Evolutionary conservation across 2,113 vertebrate genomes (phyloP).

Genomic region (Gobius niger): DNA sequence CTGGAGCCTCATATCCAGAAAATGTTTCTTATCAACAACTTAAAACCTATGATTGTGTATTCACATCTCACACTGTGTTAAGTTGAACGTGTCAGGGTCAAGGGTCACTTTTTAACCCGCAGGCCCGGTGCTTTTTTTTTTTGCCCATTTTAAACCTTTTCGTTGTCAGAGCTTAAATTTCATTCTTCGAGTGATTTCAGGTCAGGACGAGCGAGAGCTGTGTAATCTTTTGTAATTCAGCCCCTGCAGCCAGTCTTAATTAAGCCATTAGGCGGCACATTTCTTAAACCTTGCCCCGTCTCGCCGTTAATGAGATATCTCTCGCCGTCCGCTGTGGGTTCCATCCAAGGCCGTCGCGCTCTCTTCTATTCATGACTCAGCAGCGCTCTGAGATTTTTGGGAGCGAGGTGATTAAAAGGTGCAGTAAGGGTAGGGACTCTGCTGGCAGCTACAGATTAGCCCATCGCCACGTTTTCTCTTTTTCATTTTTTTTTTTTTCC

Average conservation of each 20-base stretch:
- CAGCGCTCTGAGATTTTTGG: conserved; percentile 43
- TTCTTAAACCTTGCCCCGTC: conserved; percentile 38
- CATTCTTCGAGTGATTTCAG: conserved; percentile 4
- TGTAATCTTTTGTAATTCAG: conserved; percentile 9
- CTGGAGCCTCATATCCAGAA: no score
- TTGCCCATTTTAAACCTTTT: not conserved
- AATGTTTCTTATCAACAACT: no score
- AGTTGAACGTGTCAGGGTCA: no score
- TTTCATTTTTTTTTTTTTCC: conserved; percentile 19
- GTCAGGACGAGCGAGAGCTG: conserved; percentile 10
- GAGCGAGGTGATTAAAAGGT: conserved; percentile 68
- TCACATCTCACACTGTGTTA: no score
- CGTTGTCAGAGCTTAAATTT: not conserved
- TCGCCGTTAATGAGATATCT: conserved; percentile 58
- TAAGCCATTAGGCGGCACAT: conserved; percentile 44
- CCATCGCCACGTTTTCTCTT: conserved; percentile 18
- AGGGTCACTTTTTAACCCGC: not conserved
- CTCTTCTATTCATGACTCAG: conserved; percentile 55
- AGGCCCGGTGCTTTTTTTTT: not conserved
- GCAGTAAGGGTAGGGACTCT: conserved; percentile 45
- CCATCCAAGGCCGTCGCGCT: conserved; percentile 50
- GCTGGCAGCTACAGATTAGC: conserved; percentile 68
- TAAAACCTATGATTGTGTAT: no score
- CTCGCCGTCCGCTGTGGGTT: conserved; percentile 48
- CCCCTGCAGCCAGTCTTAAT: conserved; percentile 37